Evolutionary conservation across 2,113 vertebrate genomes (phyloP), one percentile per base, ranked within the genome.

Genomic region (Rhabdomys dilectus): DNA sequence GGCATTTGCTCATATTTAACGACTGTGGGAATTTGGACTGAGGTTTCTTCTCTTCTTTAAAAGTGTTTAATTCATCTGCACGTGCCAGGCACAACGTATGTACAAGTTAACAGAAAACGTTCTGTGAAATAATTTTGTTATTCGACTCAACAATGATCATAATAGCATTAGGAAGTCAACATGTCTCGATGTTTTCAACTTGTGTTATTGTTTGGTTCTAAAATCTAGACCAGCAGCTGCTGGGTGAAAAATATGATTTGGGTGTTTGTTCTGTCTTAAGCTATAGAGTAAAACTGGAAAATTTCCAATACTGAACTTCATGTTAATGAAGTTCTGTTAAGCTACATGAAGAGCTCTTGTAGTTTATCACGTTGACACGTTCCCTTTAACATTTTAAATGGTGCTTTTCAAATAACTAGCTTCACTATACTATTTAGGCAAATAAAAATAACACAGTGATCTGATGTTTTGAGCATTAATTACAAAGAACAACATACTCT

Each of bases 1-100:
- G 98, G 96, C 95, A 53, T 98, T 98, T 98, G 97, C 95, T 98
- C 97, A 94, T 75, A 97, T 97, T 97, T 89, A 82, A 97, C 93
- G 93, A 93, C 97, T 91, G 70, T 53, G 75, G 73, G 91, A 95
- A 95, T 91, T 97, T 97, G 96, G 96, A 95, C 85, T 29, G 87
- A 95, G 91, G 88, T 95, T 96, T 91, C 58, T 96, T 51, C 58
- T 90, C 91, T 91, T 53, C 64, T 92, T 96, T 96, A 94, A 92
- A 93, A 88, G 80, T 91, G 53, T 94, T 95, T 93, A 87, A 68
- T 85, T 98, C 88, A 51, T 92, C 75, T 64, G 66, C 66, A 94
- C 36, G 70, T 96, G 91, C 89, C 95, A 97, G 95, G 88, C 75
- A 93, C 87, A 97, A 94, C 64, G 95, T 91, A 91, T 42, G 22